Evolutionary conservation across 2,797 vertebrate species (phyloP), one percentile per base, ranked within the genome.

Genomic region (Poecilia picta): DNA sequence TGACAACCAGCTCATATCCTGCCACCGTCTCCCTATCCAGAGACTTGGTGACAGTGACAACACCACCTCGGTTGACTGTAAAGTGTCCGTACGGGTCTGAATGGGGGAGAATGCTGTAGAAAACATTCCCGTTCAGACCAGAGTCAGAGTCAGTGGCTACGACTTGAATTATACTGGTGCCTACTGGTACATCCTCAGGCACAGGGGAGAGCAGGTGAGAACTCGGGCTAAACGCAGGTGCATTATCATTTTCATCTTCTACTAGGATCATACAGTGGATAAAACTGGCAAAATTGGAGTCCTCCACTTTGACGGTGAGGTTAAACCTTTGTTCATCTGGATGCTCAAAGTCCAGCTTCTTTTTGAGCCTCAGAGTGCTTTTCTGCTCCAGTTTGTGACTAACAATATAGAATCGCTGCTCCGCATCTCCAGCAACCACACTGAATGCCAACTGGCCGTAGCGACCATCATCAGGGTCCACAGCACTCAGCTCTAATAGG

Each of bases 201-300:
- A 98, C 46, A 71, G 97, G 92, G 1, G 89, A 77, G 31, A 96
- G 85, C 39, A 91, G 85, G 76, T 96, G 87, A 55, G 95, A 94
- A 46, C 83, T 91, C 1, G 94, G 95, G 74, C 83, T 88, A 73
- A 98, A 98, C 76, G 94, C 89, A 0, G 97, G 97, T 18, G 94
- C 87, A 46, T 98, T 96, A 86, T 98, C 97, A 39, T 98, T 98
- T 72, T 94, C 95, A 74, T 98, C 97, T 85, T 97, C 95, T 62
- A 98, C 94, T 74, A 96, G 94, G 41, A 98, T 90, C 41, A 97
- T 79, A 78, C 97, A 97, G 76, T 95, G 91, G 39, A 97, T 94
- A 74, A 94, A 43, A 78, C 94, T 97, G 71, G 96, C 97, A 86
- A 96, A 97, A 76, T 97, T 96, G 5, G 93, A 86, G 88, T 98